Evolutionary conservation across 2,113 vertebrate genomes (phyloP).

Genomic region (Brachionichthys hirsutus): DNA sequence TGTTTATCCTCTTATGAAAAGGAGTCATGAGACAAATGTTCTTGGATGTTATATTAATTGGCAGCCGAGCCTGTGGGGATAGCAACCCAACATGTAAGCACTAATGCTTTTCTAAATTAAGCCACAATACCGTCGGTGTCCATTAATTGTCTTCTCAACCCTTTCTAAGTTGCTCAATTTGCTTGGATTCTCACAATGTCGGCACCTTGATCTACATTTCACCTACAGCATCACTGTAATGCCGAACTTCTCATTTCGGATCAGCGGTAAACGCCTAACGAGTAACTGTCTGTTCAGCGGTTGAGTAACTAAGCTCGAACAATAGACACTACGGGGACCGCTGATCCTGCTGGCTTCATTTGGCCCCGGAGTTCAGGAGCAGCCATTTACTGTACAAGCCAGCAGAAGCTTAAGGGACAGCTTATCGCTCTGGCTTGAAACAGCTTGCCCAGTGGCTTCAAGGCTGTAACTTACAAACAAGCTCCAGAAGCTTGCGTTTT

Average conservation of each 20-base stretch:
- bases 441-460: slow-evolving; percentile 23
- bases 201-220: slow-evolving; percentile 3
- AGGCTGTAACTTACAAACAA: slow-evolving; percentile 8
- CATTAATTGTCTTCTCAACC: slow-evolving; percentile 11
- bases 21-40: not conserved
- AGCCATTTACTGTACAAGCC: slow-evolving; percentile 51
- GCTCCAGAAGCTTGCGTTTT: slow-evolving; percentile 1
- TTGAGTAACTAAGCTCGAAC: slow-evolving; percentile 36
- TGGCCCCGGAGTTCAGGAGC: slow-evolving; percentile 40
- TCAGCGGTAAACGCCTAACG: slow-evolving; percentile 4
- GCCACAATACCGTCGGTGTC: slow-evolving; percentile 2
- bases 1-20: not conserved
- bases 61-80: not conserved
- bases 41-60: slow-evolving; percentile 13
- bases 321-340: slow-evolving; percentile 46
- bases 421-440: slow-evolving; percentile 42
- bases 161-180: not conserved
- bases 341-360: slow-evolving; percentile 49
- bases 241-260: slow-evolving; percentile 6
- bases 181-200: not conserved
- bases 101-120: slow-evolving; percentile 25
- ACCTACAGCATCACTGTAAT: slow-evolving; percentile 20
- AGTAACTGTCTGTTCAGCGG: slow-evolving; percentile 21
- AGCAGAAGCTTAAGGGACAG: slow-evolving; percentile 35
- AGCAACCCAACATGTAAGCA: not conserved